Evolutionary conservation across 2,113 vertebrate species (phyloP).

Genomic region (Leuciscus idus): DNA sequence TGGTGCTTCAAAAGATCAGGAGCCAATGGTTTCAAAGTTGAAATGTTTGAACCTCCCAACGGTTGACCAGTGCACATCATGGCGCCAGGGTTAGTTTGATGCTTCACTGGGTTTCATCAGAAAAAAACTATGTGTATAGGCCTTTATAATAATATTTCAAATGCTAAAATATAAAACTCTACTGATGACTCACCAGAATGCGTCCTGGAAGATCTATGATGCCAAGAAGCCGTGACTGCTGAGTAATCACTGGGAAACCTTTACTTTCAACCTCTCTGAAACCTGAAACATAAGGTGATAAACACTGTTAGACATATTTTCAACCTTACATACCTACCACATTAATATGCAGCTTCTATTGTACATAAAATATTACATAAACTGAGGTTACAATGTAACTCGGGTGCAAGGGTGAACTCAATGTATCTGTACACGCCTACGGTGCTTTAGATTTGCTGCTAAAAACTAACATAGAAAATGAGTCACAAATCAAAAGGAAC

Average conservation of each 20-base stretch:
- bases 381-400: neutral
- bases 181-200: conserved; percentile 27
- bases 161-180: neutral
- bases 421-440: neutral
- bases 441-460: neutral
- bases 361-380: neutral
- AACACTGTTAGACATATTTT: neutral
- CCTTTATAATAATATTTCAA: neutral
- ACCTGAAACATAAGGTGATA: conserved; percentile 13
- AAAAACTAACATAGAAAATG: neutral
- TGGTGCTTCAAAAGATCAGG: neutral
- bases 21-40: conserved; percentile 5
- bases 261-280: conserved; percentile 1
- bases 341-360: neutral
- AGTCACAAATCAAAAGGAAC: neutral
- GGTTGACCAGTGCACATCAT: neutral
- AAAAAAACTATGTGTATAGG: neutral
- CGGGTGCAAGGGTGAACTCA: neutral
- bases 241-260: neutral
- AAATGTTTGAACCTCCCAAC: neutral
- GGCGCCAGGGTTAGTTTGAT: neutral
- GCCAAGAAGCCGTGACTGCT: neutral
- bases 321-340: neutral
- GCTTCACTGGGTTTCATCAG: neutral
- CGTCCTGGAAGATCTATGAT: neutral